phyloP scores from a whole-genome alignment of 1,140 invertebrate species.

The Heliconius nattereri region DNA sequence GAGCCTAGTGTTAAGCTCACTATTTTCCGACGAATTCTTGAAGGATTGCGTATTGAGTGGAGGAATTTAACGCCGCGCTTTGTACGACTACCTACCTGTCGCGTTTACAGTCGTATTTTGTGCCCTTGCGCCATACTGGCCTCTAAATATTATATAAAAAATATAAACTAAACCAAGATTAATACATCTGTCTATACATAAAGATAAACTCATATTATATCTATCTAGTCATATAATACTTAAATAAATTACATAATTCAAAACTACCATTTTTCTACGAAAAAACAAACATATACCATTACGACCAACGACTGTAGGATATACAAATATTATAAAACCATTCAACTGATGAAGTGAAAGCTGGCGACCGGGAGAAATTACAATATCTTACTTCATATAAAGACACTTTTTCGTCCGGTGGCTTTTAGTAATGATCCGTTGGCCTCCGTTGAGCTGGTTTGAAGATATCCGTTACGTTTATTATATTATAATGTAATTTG shows the following conservation, averaged over 20 bases:
- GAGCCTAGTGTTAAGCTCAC: no score
- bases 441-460: neutral
- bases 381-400: neutral
- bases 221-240: no score
- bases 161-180: neutral
- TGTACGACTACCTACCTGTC: no score
- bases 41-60: no score
- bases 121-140: no score
- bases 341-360: conserved; percentile 2
- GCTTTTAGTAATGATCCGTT: conserved; percentile 13
- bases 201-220: no score
- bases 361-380: neutral
- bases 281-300: neutral
- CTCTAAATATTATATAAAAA: neutral
- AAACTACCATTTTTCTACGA: no score
- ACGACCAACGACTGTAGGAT: neutral
- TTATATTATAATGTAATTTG: conserved; percentile 1
- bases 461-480: neutral
- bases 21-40: no score
- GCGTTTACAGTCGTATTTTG: neutral
- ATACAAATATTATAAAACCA: neutral
- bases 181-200: neutral
- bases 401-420: neutral
- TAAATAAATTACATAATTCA: no score
- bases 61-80: no score